Base-by-base conservation (phyloP, 1,140 invertebrate species). In the Rhynchophorus ferrugineus region DNA sequence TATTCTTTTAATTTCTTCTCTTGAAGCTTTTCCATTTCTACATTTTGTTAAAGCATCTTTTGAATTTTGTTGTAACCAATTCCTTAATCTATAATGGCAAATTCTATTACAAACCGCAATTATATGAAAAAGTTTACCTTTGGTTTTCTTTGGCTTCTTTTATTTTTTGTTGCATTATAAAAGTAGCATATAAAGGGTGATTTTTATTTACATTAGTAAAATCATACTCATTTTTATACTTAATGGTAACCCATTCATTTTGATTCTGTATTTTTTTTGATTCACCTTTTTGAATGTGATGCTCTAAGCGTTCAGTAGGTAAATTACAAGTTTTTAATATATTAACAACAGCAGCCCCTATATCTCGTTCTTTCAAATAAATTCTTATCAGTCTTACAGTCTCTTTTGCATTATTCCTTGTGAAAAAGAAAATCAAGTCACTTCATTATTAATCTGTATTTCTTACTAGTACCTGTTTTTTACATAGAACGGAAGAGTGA, bases 261-360 rank as follows among this genome's bases (percentile, higher is more conserved):
- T 48, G 19, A 9, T 48, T 14, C 5, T 41, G 13, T 17, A 44
- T 48, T 36, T 48, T 44, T 37, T 13, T 21, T 24, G 41, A 21
- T 24, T 49, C 16, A 14, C 19, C 42, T 58, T 63, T 49, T 60
- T 68, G 18, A 0, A 44, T 14, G 22, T 88, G 79, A 68, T 79
- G 85, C 61, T 91, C 85, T 1, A 92, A 73, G 71, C 89, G 91
- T 13, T 84, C 83, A 20, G 89, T 90, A 16, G 89, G 81, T 34
- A 94, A 75, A 68, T 87, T 81, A 71, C 89, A 93, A 13, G 83
- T 78, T 65, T 83, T 82, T 47, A 94, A 72, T 51, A 94, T 83
- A 50, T 79, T 80, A 5, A 82, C 71, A 35, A 94, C 81, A n/a
- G 87, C 82, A 63, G 79, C 77, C 50, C 81, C 77, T 3, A 90